Evolutionary conservation across 2,888 invertebrate genomes (phyloP), one percentile per base, ranked within the genome.

Genomic region (Patella pellucida): DNA sequence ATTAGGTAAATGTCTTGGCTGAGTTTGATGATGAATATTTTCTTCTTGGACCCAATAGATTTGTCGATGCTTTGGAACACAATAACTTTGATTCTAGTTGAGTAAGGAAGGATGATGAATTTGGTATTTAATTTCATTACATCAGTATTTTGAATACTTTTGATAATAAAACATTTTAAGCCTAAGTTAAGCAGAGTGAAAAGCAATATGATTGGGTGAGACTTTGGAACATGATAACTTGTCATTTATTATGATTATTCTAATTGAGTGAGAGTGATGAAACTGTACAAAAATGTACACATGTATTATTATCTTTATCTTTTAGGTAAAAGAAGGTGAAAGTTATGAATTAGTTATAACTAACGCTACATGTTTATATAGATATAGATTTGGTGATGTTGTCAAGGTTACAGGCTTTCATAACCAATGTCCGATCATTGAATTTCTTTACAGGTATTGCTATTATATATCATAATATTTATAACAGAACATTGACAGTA

Each of bases 331-430:
- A 74, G 75, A 80, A 19, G 88, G 86, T 9, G 76, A 83, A 50
- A 79, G 77, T 3, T 90, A 90, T 80, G 90, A 90, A 78, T 74
- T 89, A 62, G 89, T 89, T 5, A 86, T 90, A 52, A 88, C 89
- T 52, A 90, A 86, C 76, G 82, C 85, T 1, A 85, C 86, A 78
- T 89, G 89, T 67, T 75, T 89, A 71, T 89, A 86, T 75, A 80
- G 90, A 67, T 90, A 89, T 81, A 81, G 90, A 31, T 87, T 90
- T 83, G 90, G 90, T 51, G 90, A 90, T 82, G 88, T 90, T 7
- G 85, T 90, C 72, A 86, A 83, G 75, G 85, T 89, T n/a, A 85
- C 84, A 2, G 85, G 82, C 27, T 88, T 87, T 80, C 81, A 88
- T 75, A 83, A 89, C 74, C 82, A 87, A 51, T 88, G 88, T 79